phyloP scores from a whole-genome alignment of 2,797 vertebrate species.

The Tadarida brasiliensis region DNA sequence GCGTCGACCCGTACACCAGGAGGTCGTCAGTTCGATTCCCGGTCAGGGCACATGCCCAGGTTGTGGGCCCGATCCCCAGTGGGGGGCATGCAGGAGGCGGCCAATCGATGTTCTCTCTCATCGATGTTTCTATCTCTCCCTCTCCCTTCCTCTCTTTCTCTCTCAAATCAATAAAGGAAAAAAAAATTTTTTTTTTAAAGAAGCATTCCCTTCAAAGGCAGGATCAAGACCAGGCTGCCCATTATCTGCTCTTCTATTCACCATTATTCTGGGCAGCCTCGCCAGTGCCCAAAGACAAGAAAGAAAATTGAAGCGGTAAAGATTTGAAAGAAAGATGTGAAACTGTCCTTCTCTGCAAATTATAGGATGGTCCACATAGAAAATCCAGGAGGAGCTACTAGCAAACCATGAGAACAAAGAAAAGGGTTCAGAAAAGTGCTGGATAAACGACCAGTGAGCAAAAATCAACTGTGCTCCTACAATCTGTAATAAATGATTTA shows the following conservation, averaged over 20 bases:
- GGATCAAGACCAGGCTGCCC: not conserved
- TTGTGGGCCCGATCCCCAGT: too few relatives aligned
- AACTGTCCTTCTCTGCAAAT: not conserved
- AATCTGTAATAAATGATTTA: not conserved
- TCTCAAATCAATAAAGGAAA: too few relatives aligned
- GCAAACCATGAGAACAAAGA: not conserved
- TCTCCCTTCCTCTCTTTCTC: too few relatives aligned
- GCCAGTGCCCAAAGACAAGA: not conserved
- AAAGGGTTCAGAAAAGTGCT: not conserved
- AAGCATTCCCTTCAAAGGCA: not conserved
- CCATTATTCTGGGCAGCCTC: not conserved
- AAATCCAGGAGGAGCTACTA: not conserved
- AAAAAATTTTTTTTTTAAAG: too few relatives aligned
- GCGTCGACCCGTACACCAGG: too few relatives aligned
- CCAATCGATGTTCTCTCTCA: too few relatives aligned
- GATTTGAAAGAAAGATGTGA: constrained; percentile 12
- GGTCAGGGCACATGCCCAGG: too few relatives aligned
- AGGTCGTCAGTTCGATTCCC: too few relatives aligned
- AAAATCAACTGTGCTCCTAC: not conserved
- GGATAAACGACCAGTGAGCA: not conserved
- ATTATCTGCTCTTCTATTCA: not conserved
- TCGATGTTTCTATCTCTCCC: too few relatives aligned
- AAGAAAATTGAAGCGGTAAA: not conserved
- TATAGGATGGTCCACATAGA: not conserved
- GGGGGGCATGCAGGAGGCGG: too few relatives aligned